phyloP scores from a whole-genome alignment of 2,113 vertebrate species.

The Ammodramus savannarum region DNA sequence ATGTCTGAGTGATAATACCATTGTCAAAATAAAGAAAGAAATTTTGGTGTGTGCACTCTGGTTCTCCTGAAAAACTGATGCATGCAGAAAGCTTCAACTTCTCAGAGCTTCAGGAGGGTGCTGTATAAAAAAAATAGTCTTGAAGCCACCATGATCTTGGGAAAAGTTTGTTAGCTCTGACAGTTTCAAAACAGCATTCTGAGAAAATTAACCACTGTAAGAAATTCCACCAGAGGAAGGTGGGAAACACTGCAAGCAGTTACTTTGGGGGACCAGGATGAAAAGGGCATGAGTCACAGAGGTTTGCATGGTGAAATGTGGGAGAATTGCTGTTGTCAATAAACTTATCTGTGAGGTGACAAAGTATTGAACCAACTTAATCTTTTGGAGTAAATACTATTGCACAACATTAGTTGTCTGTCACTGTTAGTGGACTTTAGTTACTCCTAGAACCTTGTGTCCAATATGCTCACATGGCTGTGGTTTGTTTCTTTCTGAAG shows the following conservation, averaged over 20 bases:
- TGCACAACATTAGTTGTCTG: neutral
- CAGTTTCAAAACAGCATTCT: neutral
- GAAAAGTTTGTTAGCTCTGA: neutral
- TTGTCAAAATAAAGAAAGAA: neutral
- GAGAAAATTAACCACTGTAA: neutral
- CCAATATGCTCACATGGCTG: neutral
- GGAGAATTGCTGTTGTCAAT: neutral
- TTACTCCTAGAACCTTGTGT: neutral
- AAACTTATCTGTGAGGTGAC: neutral
- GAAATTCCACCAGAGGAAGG: neutral
- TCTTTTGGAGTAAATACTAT: neutral
- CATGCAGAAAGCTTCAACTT: neutral
- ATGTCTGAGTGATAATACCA: neutral
- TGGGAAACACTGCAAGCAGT: neutral
- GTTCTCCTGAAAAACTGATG: neutral
- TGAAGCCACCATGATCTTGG: neutral
- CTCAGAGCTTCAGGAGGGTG: neutral
- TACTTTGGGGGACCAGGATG: neutral
- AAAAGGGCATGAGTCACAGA: neutral
- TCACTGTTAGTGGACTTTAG: neutral
- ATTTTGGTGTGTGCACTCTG: neutral
- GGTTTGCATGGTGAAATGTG: neutral
- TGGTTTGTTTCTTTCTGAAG: conserved; percentile 60
- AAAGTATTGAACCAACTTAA: neutral
- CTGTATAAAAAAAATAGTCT: neutral